A percentile compares a stretch with the other conserved stretches of the same genome.
Evolutionary conservation across 2,888 invertebrate genomes (phyloP).

Genomic region (Lycocerus yunnanus): DNA sequence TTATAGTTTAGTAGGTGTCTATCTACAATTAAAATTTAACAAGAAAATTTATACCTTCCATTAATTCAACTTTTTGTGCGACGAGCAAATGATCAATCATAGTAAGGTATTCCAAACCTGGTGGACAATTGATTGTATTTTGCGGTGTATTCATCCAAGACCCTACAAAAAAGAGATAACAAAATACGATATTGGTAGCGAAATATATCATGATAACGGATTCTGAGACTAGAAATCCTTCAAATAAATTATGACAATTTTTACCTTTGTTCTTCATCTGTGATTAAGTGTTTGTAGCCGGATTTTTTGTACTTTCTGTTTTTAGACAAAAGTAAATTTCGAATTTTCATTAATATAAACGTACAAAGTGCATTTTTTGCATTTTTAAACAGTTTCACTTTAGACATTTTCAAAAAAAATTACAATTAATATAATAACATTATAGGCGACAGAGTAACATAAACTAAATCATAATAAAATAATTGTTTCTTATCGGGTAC

Average conservation of each 20-base stretch:
- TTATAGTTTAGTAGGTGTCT: neutral
- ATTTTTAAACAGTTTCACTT: neutral
- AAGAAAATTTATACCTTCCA: slow-evolving; percentile 61
- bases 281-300: slow-evolving; percentile 67
- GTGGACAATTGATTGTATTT: slow-evolving; percentile 77
- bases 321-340: slow-evolving; percentile 50
- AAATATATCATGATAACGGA: neutral
- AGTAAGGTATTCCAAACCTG: slow-evolving; percentile 89
- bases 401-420: slow-evolving; percentile 16
- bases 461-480: slow-evolving; percentile 11
- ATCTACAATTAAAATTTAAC: neutral
- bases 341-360: slow-evolving; percentile 34
- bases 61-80: slow-evolving; percentile 79
- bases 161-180: slow-evolving; percentile 58
- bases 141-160: slow-evolving; percentile 83
- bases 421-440: slow-evolving; percentile 26
- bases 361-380: slow-evolving; percentile 3
- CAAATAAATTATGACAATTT: slow-evolving; percentile 14
- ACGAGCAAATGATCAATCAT: slow-evolving; percentile 83
- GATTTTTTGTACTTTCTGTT: slow-evolving; percentile 57
- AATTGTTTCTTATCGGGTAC: slow-evolving; percentile 12
- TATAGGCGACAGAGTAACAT: neutral
- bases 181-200: neutral
- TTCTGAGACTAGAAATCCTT: neutral
- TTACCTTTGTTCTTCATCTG: slow-evolving; percentile 75